Conservation (phyloP, 2,113 vertebrate species). For the Carassius gibelio region DNA sequence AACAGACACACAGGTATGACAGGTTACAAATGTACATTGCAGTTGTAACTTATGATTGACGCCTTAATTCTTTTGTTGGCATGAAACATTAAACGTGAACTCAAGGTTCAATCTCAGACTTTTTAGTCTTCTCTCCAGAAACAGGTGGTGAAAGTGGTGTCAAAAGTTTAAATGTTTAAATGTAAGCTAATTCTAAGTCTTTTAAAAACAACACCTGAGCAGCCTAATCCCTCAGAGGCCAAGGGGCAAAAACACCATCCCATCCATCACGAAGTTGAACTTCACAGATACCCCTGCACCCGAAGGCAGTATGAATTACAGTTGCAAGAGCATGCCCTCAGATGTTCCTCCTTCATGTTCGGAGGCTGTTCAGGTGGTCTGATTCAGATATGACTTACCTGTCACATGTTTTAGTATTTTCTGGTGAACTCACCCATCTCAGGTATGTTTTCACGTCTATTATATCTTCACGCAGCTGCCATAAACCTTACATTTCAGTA, state of each 20-base stretch:
- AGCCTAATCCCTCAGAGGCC: slow-evolving; percentile 54
- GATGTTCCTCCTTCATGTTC: slow-evolving; percentile 40
- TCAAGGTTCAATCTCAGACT: slow-evolving; percentile 5
- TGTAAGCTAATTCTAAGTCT: slow-evolving; percentile 56
- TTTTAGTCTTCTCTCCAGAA: neutral
- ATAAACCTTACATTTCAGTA: neutral
- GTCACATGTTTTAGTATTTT: slow-evolving; percentile 12
- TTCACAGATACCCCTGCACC: slow-evolving; percentile 39
- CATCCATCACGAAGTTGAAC: slow-evolving; percentile 37
- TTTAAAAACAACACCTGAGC: slow-evolving; percentile 61
- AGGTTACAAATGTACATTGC: slow-evolving; percentile 7
- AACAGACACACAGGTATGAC: neutral
- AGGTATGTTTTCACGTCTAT: neutral
- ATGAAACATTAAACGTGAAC: slow-evolving; percentile 13
- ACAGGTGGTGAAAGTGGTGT: slow-evolving; percentile 39
- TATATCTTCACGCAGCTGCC: neutral
- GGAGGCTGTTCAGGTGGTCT: slow-evolving; percentile 48
- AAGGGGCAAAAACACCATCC: slow-evolving; percentile 39
- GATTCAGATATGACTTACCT: slow-evolving; percentile 26
- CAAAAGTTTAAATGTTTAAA: slow-evolving; percentile 50
- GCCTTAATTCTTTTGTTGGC: neutral
- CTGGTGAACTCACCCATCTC: slow-evolving; percentile 32
- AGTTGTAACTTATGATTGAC: neutral
- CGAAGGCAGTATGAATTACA: slow-evolving; percentile 47
- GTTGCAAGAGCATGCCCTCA: slow-evolving; percentile 37